Conservation (phyloP, 2,797 vertebrate species). For the Sciaenops ocellatus region DNA sequence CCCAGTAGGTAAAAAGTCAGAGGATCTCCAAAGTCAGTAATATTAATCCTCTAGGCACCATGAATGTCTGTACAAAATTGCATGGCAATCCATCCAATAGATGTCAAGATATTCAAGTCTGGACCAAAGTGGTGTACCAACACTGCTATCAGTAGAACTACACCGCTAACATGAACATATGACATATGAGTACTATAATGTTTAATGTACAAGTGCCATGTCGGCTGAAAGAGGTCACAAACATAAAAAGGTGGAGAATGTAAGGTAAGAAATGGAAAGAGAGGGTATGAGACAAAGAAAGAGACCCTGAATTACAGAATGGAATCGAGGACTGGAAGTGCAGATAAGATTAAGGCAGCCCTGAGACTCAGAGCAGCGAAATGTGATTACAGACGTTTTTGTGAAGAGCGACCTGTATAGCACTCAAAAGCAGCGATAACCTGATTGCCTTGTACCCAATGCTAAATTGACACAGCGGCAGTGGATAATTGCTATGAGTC, state of each 20-base stretch:
- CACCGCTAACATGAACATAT: background rate
- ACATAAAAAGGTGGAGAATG: background rate
- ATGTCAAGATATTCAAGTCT: background rate
- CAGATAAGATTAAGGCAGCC: conserved; percentile 40
- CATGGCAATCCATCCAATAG: background rate
- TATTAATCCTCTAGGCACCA: background rate
- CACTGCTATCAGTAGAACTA: background rate
- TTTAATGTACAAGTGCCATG: background rate
- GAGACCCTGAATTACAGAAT: conserved; percentile 4
- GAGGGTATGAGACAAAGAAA: conserved; percentile 12
- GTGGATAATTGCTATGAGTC: conserved; percentile 43
- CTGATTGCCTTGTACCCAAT: conserved; percentile 48
- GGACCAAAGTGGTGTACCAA: background rate
- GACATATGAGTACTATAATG: background rate
- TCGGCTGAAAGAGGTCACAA: background rate
- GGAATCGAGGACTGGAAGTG: conserved; percentile 31
- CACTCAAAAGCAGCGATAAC: conserved; percentile 49
- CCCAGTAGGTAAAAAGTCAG: background rate
- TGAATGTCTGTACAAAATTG: background rate
- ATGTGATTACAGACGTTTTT: conserved; percentile 58
- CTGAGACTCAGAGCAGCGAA: conserved; percentile 38
- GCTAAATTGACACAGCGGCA: conserved; percentile 50
- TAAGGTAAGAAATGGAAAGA: conserved; percentile 2
- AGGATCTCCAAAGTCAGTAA: background rate
- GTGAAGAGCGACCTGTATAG: conserved; percentile 47